Evolutionary conservation across 2,797 vertebrate species (phyloP).

Genomic region (Enteromius unitaeniatus): DNA sequence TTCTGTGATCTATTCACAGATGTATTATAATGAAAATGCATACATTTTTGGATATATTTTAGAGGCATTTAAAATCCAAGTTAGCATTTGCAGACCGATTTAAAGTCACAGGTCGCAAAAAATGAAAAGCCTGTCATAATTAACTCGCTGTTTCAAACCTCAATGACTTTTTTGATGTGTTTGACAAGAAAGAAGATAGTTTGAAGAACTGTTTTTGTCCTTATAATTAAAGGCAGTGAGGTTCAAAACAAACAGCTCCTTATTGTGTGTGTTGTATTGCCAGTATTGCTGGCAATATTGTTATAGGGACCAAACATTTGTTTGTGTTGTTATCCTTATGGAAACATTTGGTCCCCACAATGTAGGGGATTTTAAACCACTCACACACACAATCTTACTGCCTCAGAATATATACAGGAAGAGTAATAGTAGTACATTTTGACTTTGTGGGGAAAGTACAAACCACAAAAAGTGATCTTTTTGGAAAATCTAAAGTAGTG

Average conservation of each 20-base stretch:
- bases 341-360: not conserved
- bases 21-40: slow-evolving; percentile 36
- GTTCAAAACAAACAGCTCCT: not conserved
- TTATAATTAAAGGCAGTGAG: not conserved
- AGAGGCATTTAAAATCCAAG: slow-evolving; percentile 1
- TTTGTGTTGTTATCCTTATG: not conserved
- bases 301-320: not conserved
- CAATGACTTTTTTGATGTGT: not conserved
- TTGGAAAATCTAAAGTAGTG: not conserved
- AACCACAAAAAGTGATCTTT: not conserved
- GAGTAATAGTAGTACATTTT: not conserved
- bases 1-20: slow-evolving; percentile 40
- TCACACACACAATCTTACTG: not conserved
- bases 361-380: not conserved
- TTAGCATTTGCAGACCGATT: slow-evolving; percentile 21
- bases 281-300: not conserved
- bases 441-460: not conserved
- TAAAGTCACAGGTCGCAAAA: not conserved
- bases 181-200: not conserved
- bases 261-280: not conserved
- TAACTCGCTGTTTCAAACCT: not conserved
- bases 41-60: slow-evolving; percentile 18
- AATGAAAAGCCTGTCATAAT: not conserved
- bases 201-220: not conserved
- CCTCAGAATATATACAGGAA: not conserved